Conservation (phyloP, 1,140 invertebrate genomes). For the Riptortus pedestris region DNA sequence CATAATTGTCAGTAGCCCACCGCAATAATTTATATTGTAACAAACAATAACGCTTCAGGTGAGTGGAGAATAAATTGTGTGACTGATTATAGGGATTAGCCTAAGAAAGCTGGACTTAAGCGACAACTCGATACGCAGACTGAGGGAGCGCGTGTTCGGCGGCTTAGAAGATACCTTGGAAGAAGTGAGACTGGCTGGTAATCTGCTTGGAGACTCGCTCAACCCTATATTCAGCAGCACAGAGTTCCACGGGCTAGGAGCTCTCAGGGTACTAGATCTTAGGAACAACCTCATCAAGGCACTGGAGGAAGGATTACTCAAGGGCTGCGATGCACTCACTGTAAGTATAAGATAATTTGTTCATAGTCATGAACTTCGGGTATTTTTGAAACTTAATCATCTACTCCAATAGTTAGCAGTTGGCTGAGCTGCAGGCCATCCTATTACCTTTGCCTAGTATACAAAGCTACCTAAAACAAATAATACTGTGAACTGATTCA, state of each 20-base stretch:
- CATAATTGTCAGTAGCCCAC: too few relatives aligned
- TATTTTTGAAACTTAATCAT: too few relatives aligned
- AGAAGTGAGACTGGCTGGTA: slow-evolving; percentile 62
- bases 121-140: slow-evolving; percentile 62
- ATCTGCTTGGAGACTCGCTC: slow-evolving; percentile 73
- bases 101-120: slow-evolving; percentile 68
- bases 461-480: too few relatives aligned
- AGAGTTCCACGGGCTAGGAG: slow-evolving; percentile 64
- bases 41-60: too few relatives aligned
- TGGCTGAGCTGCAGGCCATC: too few relatives aligned
- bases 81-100: neutral
- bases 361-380: too few relatives aligned
- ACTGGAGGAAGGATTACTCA: slow-evolving; percentile 73
- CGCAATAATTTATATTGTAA: too few relatives aligned
- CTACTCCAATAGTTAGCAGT: too few relatives aligned
- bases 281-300: slow-evolving; percentile 65
- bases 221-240: slow-evolving; percentile 81
- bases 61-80: too few relatives aligned
- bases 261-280: slow-evolving; percentile 63
- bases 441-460: too few relatives aligned
- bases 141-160: slow-evolving; percentile 64
- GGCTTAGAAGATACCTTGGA: slow-evolving; percentile 53
- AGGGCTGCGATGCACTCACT: slow-evolving; percentile 63
- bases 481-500: too few relatives aligned
- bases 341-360: too few relatives aligned